Percentiles rank a stretch among this genome's conserved stretches.
Conservation (phyloP, 2,797 vertebrate genomes). For the Phataginus tetradactyla region DNA sequence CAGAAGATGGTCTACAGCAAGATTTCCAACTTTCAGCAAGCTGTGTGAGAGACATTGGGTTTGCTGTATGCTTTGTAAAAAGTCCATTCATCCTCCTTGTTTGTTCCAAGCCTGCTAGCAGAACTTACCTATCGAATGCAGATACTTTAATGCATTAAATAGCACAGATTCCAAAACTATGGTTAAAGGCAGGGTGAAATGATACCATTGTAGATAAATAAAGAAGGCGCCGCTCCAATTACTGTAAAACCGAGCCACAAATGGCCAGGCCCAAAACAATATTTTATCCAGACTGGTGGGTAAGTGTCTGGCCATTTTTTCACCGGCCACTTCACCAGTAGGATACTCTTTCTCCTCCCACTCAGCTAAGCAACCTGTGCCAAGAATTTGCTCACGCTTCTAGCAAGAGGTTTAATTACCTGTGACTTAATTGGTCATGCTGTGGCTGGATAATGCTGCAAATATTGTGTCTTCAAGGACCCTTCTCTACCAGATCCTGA, state of each 20-base stretch:
- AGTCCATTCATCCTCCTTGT: not conserved
- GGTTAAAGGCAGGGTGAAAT: conserved; percentile 2
- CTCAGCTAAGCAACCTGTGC: conserved; percentile 10
- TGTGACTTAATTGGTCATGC: conserved; percentile 53
- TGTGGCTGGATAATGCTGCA: not conserved
- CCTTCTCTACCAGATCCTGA: not conserved
- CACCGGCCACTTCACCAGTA: not conserved
- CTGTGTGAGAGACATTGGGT: conserved; percentile 44
- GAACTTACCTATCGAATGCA: conserved; percentile 65
- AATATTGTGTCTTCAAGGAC: not conserved
- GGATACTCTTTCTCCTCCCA: conserved; percentile 35
- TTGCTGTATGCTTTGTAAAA: conserved; percentile 74
- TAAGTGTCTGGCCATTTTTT: conserved; percentile 48
- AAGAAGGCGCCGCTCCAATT: conserved; percentile 73
- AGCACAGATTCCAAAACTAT: conserved; percentile 62
- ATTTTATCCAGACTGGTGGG: conserved; percentile 33
- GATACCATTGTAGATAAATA: conserved; percentile 75
- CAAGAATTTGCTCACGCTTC: conserved; percentile 64
- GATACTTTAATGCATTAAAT: conserved; percentile 52
- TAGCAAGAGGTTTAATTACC: conserved; percentile 62
- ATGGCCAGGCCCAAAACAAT: conserved; percentile 9
- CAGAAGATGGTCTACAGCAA: conserved; percentile 59
- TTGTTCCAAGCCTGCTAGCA: conserved; percentile 23
- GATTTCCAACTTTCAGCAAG: conserved; percentile 72
- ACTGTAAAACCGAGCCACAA: conserved; percentile 61